Percentiles rank a stretch among this genome's conserved stretches.
Conservation (phyloP, 2,113 vertebrate species). For the Helogale parvula region DNA sequence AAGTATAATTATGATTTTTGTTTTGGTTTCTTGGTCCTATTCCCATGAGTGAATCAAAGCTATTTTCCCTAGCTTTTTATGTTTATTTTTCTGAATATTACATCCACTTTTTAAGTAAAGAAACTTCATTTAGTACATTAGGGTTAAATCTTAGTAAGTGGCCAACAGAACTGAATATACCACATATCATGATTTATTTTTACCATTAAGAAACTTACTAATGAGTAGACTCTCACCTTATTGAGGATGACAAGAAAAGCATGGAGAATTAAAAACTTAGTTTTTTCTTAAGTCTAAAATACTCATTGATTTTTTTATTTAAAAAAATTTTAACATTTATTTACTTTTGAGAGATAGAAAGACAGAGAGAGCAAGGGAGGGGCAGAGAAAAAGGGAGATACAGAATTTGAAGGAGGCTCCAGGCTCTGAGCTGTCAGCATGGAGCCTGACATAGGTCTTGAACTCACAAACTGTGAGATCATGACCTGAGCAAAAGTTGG, state of each 20-base stretch:
- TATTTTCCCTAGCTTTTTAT: background rate
- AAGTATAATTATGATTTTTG: background rate
- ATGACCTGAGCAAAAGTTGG: too few relatives aligned
- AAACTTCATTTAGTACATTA: background rate
- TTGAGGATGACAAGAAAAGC: background rate
- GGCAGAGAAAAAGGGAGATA: too few relatives aligned
- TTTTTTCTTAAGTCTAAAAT: background rate
- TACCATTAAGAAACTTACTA: background rate
- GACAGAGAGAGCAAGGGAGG: too few relatives aligned
- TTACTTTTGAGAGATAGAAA: too few relatives aligned
- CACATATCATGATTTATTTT: background rate
- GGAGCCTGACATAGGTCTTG: too few relatives aligned
- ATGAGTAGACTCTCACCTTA: background rate
- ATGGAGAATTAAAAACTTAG: background rate
- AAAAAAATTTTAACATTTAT: background rate
- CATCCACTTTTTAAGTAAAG: background rate
- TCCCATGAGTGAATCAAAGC: slow-evolving; percentile 7
- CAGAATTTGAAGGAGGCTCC: too few relatives aligned
- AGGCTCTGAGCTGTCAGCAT: too few relatives aligned
- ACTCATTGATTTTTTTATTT: background rate
- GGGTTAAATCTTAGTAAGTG: background rate
- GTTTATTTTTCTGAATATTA: background rate
- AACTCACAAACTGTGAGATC: too few relatives aligned
- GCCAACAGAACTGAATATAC: background rate
- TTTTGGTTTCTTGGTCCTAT: background rate